A percentile compares a stretch with the other conserved stretches of the same genome.
phyloP scores from a whole-genome alignment of 1,140 invertebrate species.

The Scaptomyza montana region DNA sequence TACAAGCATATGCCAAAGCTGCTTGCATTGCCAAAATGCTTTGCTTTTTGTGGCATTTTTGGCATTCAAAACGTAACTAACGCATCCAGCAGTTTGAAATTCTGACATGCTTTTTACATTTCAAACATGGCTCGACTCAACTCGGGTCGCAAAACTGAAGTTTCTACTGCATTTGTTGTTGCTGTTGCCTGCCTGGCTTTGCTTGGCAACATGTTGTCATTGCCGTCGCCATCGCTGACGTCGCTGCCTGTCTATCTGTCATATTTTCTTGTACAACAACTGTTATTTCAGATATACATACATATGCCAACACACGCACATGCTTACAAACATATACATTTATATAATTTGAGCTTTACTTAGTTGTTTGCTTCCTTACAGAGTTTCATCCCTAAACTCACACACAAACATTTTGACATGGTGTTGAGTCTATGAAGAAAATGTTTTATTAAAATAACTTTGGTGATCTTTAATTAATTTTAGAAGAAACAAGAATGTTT shows the following conservation, averaged over 20 bases:
- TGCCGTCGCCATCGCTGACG: conserved; percentile 29
- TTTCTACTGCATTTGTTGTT: conserved; percentile 29
- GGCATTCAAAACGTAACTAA: conserved; percentile 70
- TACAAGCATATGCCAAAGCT: conserved; percentile 12
- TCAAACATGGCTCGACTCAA: conserved; percentile 40
- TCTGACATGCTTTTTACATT: conserved; percentile 80
- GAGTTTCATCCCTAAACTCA: background rate
- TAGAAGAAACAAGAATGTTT: background rate
- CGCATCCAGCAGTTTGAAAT: conserved; percentile 56
- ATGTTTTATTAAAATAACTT: background rate
- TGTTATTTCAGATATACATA: conserved; percentile 47
- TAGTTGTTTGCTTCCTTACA: conserved; percentile 1
- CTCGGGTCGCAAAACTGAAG: conserved; percentile 45
- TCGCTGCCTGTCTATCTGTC: conserved; percentile 53
- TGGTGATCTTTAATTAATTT: conserved; percentile 4
- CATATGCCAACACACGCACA: conserved; percentile 19
- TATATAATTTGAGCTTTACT: background rate
- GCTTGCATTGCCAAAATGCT: conserved; percentile 39
- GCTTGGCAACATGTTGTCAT: conserved; percentile 59
- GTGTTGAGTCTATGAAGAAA: background rate
- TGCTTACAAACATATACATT: conserved; percentile 7
- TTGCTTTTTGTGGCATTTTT: conserved; percentile 48
- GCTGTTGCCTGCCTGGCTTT: background rate
- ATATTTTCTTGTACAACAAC: conserved; percentile 59
- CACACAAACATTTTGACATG: background rate